Percentiles rank a stretch among this genome's conserved stretches.
phyloP scores from a whole-genome alignment of 2,888 invertebrate species.

The Drosophila siamana region DNA sequence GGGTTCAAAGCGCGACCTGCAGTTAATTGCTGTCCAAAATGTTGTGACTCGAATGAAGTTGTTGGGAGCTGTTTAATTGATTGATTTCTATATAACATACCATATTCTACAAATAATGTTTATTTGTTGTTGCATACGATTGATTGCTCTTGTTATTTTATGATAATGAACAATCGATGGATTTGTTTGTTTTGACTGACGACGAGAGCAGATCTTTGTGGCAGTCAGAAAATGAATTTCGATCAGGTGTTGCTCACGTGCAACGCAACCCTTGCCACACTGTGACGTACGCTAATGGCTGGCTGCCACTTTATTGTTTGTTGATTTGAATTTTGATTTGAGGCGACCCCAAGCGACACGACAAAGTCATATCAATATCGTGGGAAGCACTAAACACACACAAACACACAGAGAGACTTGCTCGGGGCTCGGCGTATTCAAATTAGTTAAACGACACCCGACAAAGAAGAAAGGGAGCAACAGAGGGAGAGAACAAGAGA shows the following conservation, averaged over 20 bases:
- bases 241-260: conserved; percentile 56
- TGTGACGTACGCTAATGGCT: conserved; percentile 48
- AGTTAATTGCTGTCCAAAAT: conserved; percentile 58
- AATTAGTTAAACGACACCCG: conserved; percentile 57
- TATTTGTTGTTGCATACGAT: conserved; percentile 13
- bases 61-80: conserved; percentile 48
- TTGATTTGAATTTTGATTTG: conserved; percentile 56
- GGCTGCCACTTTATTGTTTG: conserved; percentile 59
- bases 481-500: background rate
- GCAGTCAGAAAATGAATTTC: background rate
- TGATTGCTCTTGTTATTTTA: conserved; percentile 14
- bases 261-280: conserved; percentile 34
- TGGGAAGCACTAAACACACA: conserved; percentile 67
- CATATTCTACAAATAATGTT: no score
- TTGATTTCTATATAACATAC: no score
- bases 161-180: conserved; percentile 10
- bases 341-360: conserved; percentile 38
- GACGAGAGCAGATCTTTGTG: conserved; percentile 13
- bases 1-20: conserved; percentile 36
- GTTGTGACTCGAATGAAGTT: conserved; percentile 19
- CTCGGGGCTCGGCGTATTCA: conserved; percentile 56
- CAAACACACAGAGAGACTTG: conserved; percentile 12
- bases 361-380: conserved; percentile 72
- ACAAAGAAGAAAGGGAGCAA: conserved; percentile 22
- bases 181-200: conserved; percentile 14